These are phyloP conservation scores for Thera obeliscata DNA, from an alignment of 2,888 invertebrate species.

Conservation along the genomic window DNA sequence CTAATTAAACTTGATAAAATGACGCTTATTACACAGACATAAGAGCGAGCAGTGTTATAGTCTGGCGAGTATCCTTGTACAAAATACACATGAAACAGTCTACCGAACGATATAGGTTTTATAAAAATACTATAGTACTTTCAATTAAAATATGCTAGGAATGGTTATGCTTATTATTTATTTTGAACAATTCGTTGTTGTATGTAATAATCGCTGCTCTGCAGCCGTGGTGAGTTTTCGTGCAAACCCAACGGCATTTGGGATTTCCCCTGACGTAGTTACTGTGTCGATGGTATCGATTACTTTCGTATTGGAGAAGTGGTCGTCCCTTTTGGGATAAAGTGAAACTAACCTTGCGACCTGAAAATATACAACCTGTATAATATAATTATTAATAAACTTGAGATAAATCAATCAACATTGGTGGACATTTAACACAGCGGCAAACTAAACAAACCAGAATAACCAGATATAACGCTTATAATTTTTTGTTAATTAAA, in stretches of 20 bases:
- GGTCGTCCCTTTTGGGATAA: constrained; percentile 17
- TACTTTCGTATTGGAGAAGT: constrained; percentile 12
- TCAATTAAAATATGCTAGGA: not conserved
- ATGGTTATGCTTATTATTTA: constrained; percentile 24
- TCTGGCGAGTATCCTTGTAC: too few species aligned
- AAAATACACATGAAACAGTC: too few species aligned
- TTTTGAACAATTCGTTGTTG: constrained; percentile 18
- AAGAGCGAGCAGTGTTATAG: too few species aligned
- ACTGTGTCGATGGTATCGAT: constrained; percentile 31
- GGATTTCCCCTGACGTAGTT: constrained; percentile 14
- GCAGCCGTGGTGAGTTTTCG: constrained; percentile 21
- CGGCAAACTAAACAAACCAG: not conserved
- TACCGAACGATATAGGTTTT: too few species aligned
- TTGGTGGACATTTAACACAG: not conserved
- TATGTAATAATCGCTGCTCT: constrained; percentile 16
- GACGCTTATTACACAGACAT: too few species aligned
- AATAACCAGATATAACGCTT: too few species aligned
- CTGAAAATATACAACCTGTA: not conserved
- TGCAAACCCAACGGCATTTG: constrained; percentile 24
- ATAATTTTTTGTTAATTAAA: too few species aligned
- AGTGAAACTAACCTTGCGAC: not conserved
- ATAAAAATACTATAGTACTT: too few species aligned
- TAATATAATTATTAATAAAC: not conserved
- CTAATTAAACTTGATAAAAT: too few species aligned
- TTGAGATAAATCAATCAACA: not conserved